phyloP scores from a whole-genome alignment of 2,113 vertebrate genomes.

The Amphilophus citrinellus region DNA sequence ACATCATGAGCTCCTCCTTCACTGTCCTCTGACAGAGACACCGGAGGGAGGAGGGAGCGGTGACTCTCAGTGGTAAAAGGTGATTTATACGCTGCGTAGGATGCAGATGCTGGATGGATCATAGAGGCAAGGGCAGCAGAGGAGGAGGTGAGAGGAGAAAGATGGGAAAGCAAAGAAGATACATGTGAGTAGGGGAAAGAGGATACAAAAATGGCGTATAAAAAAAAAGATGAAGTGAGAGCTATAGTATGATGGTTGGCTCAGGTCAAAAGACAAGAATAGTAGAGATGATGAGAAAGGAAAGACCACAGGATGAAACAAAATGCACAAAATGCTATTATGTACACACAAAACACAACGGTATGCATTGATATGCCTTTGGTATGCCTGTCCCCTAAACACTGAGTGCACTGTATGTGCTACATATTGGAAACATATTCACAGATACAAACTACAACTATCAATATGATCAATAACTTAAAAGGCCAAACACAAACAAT shows the following conservation, averaged over 20 bases:
- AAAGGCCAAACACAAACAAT: not conserved
- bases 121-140: constrained; percentile 24
- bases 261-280: not conserved
- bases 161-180: not conserved
- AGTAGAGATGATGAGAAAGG: not conserved
- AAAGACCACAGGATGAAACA: not conserved
- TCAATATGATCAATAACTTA: not conserved
- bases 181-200: not conserved
- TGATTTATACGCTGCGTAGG: constrained; percentile 70
- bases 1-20: constrained; percentile 22
- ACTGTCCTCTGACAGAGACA: constrained; percentile 23
- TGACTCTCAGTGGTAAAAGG: constrained; percentile 42
- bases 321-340: not conserved
- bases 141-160: not conserved
- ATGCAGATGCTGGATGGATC: constrained; percentile 44
- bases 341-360: not conserved
- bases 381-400: not conserved
- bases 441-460: not conserved
- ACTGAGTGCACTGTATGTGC: not conserved
- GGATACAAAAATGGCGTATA: constrained; percentile 9
- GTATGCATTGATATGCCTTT: not conserved
- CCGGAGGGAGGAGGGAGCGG: constrained; percentile 27
- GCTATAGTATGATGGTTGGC: not conserved
- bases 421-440: not conserved
- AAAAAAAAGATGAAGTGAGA: not conserved